Base-by-base conservation (phyloP, 2,113 vertebrate species). In the Lepisosteus oculatus region DNA sequence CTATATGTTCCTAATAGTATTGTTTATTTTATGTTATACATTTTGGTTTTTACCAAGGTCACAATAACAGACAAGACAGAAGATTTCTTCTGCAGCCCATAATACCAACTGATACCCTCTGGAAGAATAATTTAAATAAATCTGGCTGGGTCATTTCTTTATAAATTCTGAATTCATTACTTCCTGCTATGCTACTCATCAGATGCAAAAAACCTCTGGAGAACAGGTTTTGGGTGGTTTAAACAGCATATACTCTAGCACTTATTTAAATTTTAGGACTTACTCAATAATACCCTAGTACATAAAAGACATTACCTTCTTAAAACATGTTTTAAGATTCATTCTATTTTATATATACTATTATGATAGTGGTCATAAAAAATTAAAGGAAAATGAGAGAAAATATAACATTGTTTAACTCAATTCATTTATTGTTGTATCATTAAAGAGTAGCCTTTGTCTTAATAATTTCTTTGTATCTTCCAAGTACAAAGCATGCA, bases 81-180 rank as follows among this genome's bases (percentile, higher is more conserved):
- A 51, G 61, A 14, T 43, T 4, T 11, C 4, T 47, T 62, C 59
- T 64, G 70, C 6, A 72, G 29, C n/a, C 51, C 61, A 72, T 72
- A 72, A 11, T 56, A 44, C 62, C 55, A 4, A 13, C 62, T 55
- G 62, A n/a, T 29, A 29, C 29, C 29, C 1, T 0, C 29, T 29
- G 13, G 47, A 64, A 13, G 47, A 45, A n/a, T 3, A 54, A 7
- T 72, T 72, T 59, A 65, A 55, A 55, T 72, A 65, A 41, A 72
- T 72, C 29, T 65, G 47, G 17, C 51, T 65, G 13, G 51, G 51
- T 65, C 64, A 51, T 55, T 6, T 29, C 29, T 29, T 65, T 43
- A n/a, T 13, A 12, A 51, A 13, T 43, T 43, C 12, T 3, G 59
- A 29, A 71, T 45, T 55, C 45, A 71, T 29, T 29, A 29, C 55